phyloP scores from a whole-genome alignment of 2,888 invertebrate species.

The Malachius bipustulatus region DNA sequence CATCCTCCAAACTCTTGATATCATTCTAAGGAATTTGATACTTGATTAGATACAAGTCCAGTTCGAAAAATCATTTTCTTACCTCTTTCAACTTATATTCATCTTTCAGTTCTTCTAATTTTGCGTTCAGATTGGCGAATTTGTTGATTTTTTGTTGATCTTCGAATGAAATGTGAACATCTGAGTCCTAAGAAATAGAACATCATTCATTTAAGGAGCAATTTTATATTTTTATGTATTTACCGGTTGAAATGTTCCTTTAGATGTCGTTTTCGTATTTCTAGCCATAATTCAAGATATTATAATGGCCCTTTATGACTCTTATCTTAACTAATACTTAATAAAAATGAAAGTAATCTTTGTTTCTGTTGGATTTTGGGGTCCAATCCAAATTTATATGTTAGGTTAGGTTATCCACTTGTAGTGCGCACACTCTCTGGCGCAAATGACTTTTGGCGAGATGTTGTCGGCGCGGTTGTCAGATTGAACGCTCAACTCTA shows the following conservation, averaged over 20 bases:
- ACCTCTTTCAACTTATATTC: conserved; percentile 75
- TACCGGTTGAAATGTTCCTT: conserved; percentile 63
- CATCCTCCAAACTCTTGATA: conserved; percentile 86
- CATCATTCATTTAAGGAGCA: conserved; percentile 8
- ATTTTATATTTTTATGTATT: conserved; percentile 23
- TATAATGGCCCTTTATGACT: too few species aligned
- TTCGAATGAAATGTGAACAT: conserved; percentile 88
- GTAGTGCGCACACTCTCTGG: too few species aligned
- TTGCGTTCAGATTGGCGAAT: conserved; percentile 88
- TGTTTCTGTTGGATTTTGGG: too few species aligned
- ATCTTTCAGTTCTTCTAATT: conserved; percentile 79
- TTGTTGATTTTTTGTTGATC: conserved; percentile 97
- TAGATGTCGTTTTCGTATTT: too few species aligned
- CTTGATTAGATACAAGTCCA: neutral
- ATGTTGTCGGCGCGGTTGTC: too few species aligned
- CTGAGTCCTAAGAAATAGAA: conserved; percentile 56
- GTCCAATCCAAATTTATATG: too few species aligned
- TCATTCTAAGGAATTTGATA: conserved; percentile 51
- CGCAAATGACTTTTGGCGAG: too few species aligned
- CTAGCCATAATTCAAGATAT: too few species aligned
- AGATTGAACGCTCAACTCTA: too few species aligned
- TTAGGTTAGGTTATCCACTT: too few species aligned
- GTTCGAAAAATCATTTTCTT: conserved; percentile 9
- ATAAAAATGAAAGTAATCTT: too few species aligned
- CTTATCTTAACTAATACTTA: too few species aligned